phyloP scores from a whole-genome alignment of 2,113 vertebrate genomes.

The Hiodon alosoides region DNA sequence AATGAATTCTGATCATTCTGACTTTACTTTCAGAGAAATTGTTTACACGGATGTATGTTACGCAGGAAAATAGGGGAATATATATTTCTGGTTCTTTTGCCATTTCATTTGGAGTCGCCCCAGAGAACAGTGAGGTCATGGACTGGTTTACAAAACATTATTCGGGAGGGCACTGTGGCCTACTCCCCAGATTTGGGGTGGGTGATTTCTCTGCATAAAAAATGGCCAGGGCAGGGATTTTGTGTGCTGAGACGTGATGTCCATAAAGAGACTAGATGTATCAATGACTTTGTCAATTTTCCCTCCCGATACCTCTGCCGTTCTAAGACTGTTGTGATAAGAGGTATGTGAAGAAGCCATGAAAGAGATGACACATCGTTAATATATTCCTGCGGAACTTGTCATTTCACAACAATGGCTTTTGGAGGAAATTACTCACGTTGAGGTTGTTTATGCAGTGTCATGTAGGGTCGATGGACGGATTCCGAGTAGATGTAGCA shows the following conservation, averaged over 20 bases:
- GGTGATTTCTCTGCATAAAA: not conserved
- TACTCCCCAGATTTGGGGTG: not conserved
- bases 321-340: no score
- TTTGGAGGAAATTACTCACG: not conserved
- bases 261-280: no score
- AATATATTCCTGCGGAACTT: not conserved
- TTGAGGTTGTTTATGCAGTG: not conserved
- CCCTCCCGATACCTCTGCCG: no score
- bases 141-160: not conserved
- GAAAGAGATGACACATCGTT: not conserved
- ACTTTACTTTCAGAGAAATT: not conserved
- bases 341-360: no score
- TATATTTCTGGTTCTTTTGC: slow-evolving; percentile 22
- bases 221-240: not conserved
- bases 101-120: not conserved
- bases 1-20: not conserved
- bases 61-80: not conserved
- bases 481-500: no score
- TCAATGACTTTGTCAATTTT: no score
- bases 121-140: slow-evolving; percentile 15
- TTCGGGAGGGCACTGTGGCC: not conserved
- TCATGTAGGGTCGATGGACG: not conserved
- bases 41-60: not conserved
- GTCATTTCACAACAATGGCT: not conserved
- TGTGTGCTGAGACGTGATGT: not conserved